Percentiles rank a stretch among this genome's conserved stretches.
Evolutionary conservation across 2,888 invertebrate genomes (phyloP).

Genomic region (Nemurella pictetii): DNA sequence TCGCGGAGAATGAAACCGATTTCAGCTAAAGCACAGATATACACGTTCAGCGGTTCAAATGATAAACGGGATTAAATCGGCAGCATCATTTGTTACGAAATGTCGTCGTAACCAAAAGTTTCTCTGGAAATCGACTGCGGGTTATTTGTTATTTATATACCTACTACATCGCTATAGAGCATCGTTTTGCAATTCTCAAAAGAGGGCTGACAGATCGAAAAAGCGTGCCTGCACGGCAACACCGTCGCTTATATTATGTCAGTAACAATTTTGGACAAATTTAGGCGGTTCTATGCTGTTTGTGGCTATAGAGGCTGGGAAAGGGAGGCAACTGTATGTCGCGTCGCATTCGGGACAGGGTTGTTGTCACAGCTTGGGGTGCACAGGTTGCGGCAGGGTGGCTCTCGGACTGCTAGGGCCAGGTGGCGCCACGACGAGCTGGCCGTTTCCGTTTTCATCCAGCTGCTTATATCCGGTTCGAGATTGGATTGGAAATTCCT

Average conservation of each 20-base stretch:
- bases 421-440: conserved; percentile 23
- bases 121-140: neutral
- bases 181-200: neutral
- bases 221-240: too few species aligned
- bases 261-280: too few species aligned
- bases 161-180: too few species aligned
- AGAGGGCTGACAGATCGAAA: neutral
- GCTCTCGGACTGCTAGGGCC: neutral
- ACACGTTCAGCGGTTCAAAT: neutral
- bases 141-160: neutral
- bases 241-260: too few species aligned
- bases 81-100: neutral
- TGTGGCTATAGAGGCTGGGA: too few species aligned
- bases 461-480: conserved; percentile 22
- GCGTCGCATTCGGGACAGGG: neutral
- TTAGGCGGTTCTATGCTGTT: too few species aligned
- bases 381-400: neutral
- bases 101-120: neutral
- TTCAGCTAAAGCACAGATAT: neutral
- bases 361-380: neutral
- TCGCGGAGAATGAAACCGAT: neutral
- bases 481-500: conserved; percentile 30
- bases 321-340: too few species aligned
- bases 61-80: neutral
- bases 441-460: neutral